Evolutionary conservation across 1,140 invertebrate genomes (phyloP), one percentile per base, ranked within the genome.

Genomic region (Chironomus tepperi): DNA sequence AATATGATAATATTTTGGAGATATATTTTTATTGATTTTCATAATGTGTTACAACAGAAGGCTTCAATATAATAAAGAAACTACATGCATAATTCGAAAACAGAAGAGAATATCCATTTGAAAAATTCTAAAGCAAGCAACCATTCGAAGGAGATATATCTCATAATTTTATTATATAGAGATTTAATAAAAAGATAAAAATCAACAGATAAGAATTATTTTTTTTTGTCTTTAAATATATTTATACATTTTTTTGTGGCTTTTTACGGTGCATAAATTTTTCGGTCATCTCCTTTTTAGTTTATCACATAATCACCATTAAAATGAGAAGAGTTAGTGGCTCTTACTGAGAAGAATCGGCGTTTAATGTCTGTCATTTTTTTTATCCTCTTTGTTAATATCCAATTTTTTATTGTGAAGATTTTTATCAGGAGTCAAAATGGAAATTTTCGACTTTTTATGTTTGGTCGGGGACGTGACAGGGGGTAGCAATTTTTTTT

Each of bases 1-100:
- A 15, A 57, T 57, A 57, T n/a, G 24, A 57, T n/a, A 57, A 57
- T 57, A n/a, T 57, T 57, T 57, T 57, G 12, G n/a, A 57, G n/a
- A 57, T 57, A 70, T 70, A 70, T 70, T 70, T 70, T 70, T 70
- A 70, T 70, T 70, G 65, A 70, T 70, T 70, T 70, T 70, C 65
- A 70, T 70, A 70, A 70, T 70, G 65, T 70, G 65, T 70, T 70
- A 70, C 65, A 70, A 70, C 65, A 21, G 65, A 70, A 70, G 65
- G 65, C 65, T 70, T 70, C 47, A 34, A 34, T 57, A 57, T 57
- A 57, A 57, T 10, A 57, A 57, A 57, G n/a, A 10, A 57, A 57
- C n/a, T 57, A 12, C 47, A 12, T 57, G 47, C 10, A 10, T 10
- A 57, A n/a, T n/a, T 2, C 47, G 24, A 34, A 34, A 34, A 34